Evolutionary conservation across 2,113 vertebrate species (phyloP).

Genomic region (Calcarius ornatus): DNA sequence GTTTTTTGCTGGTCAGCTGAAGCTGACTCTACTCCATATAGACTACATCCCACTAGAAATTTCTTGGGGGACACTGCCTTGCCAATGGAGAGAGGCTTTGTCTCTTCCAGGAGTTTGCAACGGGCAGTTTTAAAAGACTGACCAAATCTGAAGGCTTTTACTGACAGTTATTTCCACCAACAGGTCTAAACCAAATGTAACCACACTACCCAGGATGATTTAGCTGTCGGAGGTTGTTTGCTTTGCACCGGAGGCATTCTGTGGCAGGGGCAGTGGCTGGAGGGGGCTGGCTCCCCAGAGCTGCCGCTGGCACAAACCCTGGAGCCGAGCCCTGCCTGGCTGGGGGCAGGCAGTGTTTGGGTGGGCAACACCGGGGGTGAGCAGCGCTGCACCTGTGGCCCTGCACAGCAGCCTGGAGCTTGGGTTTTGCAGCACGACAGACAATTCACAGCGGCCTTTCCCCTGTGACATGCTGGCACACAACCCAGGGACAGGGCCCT

Average conservation of each 20-base stretch:
- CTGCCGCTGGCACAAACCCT: accelerated
- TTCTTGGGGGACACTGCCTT: neutral
- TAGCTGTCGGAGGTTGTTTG: accelerated
- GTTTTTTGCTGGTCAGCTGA: accelerated
- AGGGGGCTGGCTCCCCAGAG: neutral
- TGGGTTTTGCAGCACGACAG: neutral
- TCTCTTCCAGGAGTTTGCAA: neutral
- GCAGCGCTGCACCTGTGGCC: neutral
- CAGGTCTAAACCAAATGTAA: accelerated
- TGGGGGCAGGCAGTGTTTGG: constrained; percentile 65
- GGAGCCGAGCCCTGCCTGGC: accelerated
- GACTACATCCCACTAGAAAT: accelerated
- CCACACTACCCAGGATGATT: accelerated
- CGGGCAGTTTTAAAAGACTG: neutral
- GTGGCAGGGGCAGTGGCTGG: neutral
- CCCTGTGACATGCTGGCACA: constrained; percentile 3
- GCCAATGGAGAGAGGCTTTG: no score
- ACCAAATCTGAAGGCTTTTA: neutral
- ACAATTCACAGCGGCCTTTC: neutral
- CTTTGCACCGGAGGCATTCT: accelerated
- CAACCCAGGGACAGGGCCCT: neutral
- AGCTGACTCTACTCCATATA: neutral
- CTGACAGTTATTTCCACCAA: accelerated
- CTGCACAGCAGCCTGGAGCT: constrained; percentile 33
- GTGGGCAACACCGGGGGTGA: neutral